These are phyloP conservation scores for Taphrorychus bicolor DNA, from an alignment of 2,888 invertebrate genomes.

Conservation along the genomic window DNA sequence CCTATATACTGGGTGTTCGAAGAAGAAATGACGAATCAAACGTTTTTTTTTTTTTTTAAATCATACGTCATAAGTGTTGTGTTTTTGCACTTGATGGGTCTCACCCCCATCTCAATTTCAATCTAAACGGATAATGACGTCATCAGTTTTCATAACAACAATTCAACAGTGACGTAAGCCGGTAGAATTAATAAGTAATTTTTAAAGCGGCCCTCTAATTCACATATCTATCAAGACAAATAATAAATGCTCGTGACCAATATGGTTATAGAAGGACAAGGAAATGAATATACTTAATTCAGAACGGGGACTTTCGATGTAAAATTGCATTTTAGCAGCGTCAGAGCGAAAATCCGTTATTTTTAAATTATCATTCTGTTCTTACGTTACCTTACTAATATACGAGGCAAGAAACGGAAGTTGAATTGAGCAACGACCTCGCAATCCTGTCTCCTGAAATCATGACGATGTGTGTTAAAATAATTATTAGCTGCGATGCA, in stretches of 20 bases:
- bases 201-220: constrained; percentile 8
- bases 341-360: not conserved
- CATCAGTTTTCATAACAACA: not conserved
- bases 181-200: constrained; percentile 13
- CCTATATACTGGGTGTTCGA: no score
- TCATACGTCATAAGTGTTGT: no score
- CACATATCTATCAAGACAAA: not conserved
- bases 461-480: not conserved
- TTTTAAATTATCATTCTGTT: not conserved
- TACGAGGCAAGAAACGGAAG: not conserved
- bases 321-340: not conserved
- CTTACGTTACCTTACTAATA: not conserved
- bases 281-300: not conserved
- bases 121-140: not conserved
- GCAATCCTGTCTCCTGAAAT: not conserved
- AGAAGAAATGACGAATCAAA: no score
- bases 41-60: no score
- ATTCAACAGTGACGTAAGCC: not conserved
- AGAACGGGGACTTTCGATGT: constrained; percentile 5
- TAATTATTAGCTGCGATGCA: no score
- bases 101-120: no score
- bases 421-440: not conserved
- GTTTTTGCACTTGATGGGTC: no score
- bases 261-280: constrained; percentile 9
- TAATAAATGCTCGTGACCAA: not conserved